Percentiles rank a stretch among this genome's conserved stretches.
phyloP scores from a whole-genome alignment of 2,797 vertebrate species.

The Pempheris klunzingeri region DNA sequence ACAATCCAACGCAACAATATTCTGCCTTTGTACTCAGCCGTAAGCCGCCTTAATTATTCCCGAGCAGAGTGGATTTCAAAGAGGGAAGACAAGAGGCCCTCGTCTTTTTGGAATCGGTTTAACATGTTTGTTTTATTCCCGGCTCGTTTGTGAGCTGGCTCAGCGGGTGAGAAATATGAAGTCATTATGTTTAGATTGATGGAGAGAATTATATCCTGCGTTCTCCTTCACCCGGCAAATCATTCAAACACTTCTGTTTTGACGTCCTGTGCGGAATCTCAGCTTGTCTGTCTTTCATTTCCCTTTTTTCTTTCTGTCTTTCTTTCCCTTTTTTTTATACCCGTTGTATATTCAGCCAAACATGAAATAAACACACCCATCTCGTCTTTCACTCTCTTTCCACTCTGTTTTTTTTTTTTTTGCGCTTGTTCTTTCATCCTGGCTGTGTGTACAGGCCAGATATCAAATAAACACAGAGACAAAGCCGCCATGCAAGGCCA shows the following conservation, averaged over 20 bases:
- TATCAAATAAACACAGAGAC: constrained; percentile 70
- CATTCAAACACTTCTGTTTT: constrained; percentile 62
- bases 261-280: constrained; percentile 43
- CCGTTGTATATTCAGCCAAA: constrained; percentile 53
- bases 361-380: constrained; percentile 67
- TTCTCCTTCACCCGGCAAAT: constrained; percentile 56
- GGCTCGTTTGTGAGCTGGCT: constrained; percentile 57
- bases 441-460: constrained; percentile 38
- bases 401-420: not conserved
- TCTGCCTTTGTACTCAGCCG: constrained; percentile 57
- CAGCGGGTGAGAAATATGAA: constrained; percentile 46
- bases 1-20: constrained; percentile 52
- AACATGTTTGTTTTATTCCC: constrained; percentile 68
- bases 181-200: constrained; percentile 65
- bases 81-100: constrained; percentile 66
- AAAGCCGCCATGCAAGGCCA: constrained; percentile 55
- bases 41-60: constrained; percentile 76
- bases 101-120: constrained; percentile 56
- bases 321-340: constrained; percentile 5
- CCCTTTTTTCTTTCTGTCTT: constrained; percentile 6
- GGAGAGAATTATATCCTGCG: constrained; percentile 41
- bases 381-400: constrained; percentile 56
- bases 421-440: constrained; percentile 50
- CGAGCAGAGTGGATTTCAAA: constrained; percentile 70
- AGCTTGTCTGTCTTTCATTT: constrained; percentile 66